Evolutionary conservation across 2,888 invertebrate genomes (phyloP).

Genomic region (Urechis unicinctus): DNA sequence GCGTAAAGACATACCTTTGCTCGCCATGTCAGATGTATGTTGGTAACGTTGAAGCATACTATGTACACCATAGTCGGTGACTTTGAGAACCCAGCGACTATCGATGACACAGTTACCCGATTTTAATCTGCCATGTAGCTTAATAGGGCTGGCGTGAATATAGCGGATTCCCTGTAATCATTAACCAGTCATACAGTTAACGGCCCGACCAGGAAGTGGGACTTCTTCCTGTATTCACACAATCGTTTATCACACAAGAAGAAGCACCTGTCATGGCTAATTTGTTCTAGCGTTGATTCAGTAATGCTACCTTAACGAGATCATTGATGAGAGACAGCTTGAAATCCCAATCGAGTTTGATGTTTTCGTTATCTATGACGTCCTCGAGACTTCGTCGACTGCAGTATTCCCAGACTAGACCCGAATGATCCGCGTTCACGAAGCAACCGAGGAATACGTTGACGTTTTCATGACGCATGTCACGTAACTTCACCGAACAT

Average conservation of each 20-base stretch:
- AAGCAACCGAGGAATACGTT: conserved; percentile 83
- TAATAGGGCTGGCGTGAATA: conserved; percentile 71
- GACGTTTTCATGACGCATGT: conserved; percentile 82
- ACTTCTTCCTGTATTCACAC: too few relatives aligned
- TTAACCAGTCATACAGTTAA: not conserved
- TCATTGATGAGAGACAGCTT: conserved; percentile 86
- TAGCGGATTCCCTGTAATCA: conserved; percentile 75
- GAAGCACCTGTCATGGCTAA: too few relatives aligned
- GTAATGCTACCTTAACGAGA: conserved; percentile 65
- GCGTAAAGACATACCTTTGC: not conserved
- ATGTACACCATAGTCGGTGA: conserved; percentile 79
- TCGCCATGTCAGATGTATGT: not conserved
- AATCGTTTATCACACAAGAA: too few relatives aligned
- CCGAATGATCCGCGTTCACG: conserved; percentile 59
- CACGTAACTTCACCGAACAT: conserved; percentile 61
- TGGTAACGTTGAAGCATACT: not conserved
- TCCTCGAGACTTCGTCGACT: conserved; percentile 67
- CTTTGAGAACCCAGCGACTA: conserved; percentile 89
- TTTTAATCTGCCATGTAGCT: conserved; percentile 78
- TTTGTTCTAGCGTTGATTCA: conserved; percentile 60
- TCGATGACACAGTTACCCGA: conserved; percentile 92
- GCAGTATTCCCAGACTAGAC: conserved; percentile 74
- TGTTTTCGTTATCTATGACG: conserved; percentile 42
- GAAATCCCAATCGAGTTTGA: conserved; percentile 81
- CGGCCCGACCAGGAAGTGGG: too few relatives aligned